A percentile compares a stretch with the other conserved stretches of the same genome.
Evolutionary conservation across 1,140 invertebrate species (phyloP).

Genomic region (Drosophila carrolli): DNA sequence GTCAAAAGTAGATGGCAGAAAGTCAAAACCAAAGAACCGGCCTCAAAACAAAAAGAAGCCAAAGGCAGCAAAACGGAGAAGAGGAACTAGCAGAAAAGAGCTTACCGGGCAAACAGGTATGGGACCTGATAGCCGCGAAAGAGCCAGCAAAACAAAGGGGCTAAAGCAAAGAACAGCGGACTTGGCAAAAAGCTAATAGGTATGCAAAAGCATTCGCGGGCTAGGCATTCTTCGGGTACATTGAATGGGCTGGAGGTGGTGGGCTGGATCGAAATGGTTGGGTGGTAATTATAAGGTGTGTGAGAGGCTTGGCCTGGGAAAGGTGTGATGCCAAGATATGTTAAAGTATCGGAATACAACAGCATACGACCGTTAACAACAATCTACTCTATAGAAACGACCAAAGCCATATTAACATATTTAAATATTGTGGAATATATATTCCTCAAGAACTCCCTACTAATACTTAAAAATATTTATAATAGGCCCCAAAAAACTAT

Average conservation of each 20-base stretch:
- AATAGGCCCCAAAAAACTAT: background rate
- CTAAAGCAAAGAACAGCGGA: slow-evolving; percentile 16
- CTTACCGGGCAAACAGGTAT: slow-evolving; percentile 46
- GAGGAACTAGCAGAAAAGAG: slow-evolving; percentile 15
- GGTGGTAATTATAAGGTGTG: slow-evolving; percentile 16
- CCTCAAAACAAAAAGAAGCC: slow-evolving; percentile 38
- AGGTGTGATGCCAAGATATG: slow-evolving; percentile 5
- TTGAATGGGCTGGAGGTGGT: background rate
- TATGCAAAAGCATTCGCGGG: slow-evolving; percentile 15
- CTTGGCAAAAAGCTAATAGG: slow-evolving; percentile 5
- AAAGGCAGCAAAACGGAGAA: slow-evolving; percentile 10
- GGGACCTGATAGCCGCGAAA: slow-evolving; percentile 34
- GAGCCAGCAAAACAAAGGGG: slow-evolving; percentile 43
- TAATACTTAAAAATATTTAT: background rate
- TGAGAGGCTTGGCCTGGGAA: slow-evolving; percentile 25
- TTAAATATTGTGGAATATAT: too few relatives aligned
- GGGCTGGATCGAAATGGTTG: too few relatives aligned
- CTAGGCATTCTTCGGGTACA: background rate
- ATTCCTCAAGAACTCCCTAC: too few relatives aligned
- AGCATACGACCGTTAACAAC: background rate
- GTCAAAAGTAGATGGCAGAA: slow-evolving; percentile 27
- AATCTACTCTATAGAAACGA: background rate
- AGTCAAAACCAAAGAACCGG: slow-evolving; percentile 46
- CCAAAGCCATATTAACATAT: background rate
- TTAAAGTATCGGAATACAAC: background rate